These are phyloP conservation scores for Ianthella basta DNA, from an alignment of 37 sponge, comb jelly and placozoan species.

Conservation along the genomic window DNA sequence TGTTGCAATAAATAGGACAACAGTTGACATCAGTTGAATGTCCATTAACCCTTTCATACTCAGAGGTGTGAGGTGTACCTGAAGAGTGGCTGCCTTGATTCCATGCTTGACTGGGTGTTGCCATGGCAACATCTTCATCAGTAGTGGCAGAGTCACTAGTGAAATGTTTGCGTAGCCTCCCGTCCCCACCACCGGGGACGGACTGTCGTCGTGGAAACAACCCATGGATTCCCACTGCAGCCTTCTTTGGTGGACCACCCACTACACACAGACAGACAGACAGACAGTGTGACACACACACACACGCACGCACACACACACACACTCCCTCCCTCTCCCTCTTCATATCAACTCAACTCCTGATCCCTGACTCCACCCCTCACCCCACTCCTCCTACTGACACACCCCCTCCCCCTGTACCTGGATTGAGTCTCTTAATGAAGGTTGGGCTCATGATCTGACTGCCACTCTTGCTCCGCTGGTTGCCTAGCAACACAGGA, in stretches of 20 bases:
- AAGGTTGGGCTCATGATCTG: slow-evolving; percentile 9
- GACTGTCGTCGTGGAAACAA: too few relatives aligned
- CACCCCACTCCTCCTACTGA: not conserved
- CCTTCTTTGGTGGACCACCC: too few relatives aligned
- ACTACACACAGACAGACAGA: too few relatives aligned
- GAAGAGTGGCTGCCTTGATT: too few relatives aligned
- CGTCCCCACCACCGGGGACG: too few relatives aligned
- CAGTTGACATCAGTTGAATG: too few relatives aligned
- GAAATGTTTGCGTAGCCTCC: not conserved
- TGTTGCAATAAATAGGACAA: too few relatives aligned
- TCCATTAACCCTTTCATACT: too few relatives aligned
- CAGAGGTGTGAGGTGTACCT: too few relatives aligned
- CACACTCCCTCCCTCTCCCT: not conserved
- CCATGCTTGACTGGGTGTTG: not conserved
- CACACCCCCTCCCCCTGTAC: not conserved
- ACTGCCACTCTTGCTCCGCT: slow-evolving; percentile 22
- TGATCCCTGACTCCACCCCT: not conserved
- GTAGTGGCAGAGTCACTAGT: slow-evolving; percentile 4
- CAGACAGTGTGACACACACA: too few relatives aligned
- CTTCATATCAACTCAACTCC: not conserved
- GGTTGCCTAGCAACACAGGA: not conserved
- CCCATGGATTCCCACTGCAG: too few relatives aligned
- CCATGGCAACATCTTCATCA: slow-evolving; percentile 21
- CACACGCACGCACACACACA: too few relatives aligned
- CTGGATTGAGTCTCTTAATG: not conserved